Evolutionary conservation across 2,797 vertebrate species (phyloP).

Genomic region (Poecilia picta): DNA sequence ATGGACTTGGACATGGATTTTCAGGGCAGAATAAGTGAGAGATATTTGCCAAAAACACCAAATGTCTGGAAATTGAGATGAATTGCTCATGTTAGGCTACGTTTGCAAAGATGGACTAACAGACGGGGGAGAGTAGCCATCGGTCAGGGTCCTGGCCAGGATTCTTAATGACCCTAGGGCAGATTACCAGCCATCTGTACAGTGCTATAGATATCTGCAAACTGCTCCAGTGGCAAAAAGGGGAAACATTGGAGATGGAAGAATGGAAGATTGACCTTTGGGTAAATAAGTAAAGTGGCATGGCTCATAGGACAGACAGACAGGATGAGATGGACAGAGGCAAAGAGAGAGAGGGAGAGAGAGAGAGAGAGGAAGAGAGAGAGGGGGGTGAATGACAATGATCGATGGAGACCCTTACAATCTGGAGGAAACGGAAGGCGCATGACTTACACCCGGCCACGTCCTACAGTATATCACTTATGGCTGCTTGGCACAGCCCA

Average conservation of each 20-base stretch:
- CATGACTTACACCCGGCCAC: slow-evolving; percentile 78
- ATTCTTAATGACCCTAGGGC: slow-evolving; percentile 77
- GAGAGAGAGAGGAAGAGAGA: slow-evolving; percentile 2
- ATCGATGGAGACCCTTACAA: slow-evolving; percentile 80
- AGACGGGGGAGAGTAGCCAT: slow-evolving; percentile 66
- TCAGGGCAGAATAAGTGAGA: slow-evolving; percentile 46
- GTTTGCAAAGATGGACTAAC: slow-evolving; percentile 66
- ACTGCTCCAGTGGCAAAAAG: slow-evolving; percentile 53
- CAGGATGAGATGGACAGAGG: slow-evolving; percentile 54
- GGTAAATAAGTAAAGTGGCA: slow-evolving; percentile 69
- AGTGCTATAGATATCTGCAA: slow-evolving; percentile 65
- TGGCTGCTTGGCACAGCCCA: slow-evolving; percentile 74
- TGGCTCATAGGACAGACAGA: slow-evolving; percentile 61
- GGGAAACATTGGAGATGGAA: slow-evolving; percentile 56
- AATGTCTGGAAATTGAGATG: slow-evolving; percentile 72
- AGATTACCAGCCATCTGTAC: slow-evolving; percentile 79
- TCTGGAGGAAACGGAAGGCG: slow-evolving; percentile 78
- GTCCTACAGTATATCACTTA: slow-evolving; percentile 84
- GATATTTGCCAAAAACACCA: slow-evolving; percentile 66
- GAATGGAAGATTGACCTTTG: slow-evolving; percentile 75
- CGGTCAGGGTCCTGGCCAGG: slow-evolving; percentile 71
- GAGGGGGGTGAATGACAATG: slow-evolving; percentile 72
- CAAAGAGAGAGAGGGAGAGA: slow-evolving; percentile 33
- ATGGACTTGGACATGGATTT: slow-evolving; percentile 58
- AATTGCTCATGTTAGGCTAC: slow-evolving; percentile 66